Evolutionary conservation across 2,888 invertebrate species (phyloP), one percentile per base, ranked within the genome.

Genomic region (Deilephila porcellus): DNA sequence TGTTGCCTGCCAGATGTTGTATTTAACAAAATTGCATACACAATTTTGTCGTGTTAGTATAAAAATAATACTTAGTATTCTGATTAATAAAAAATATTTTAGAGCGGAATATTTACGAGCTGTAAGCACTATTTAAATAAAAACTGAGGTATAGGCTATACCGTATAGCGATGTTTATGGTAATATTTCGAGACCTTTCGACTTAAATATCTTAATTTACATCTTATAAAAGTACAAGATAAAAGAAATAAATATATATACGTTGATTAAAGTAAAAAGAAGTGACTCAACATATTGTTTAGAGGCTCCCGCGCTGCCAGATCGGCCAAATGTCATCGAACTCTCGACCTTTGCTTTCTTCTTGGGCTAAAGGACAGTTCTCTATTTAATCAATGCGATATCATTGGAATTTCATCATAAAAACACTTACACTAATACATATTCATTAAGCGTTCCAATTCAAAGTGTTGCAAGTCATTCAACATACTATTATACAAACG

Each of bases 271-370:
- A 73, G 62, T 71, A 85, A 83, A 84, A 80, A 81, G 78, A 84
- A 86, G 82, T 86, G 87, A 92, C 93, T 93, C 93, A 93, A 94
- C 94, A 88, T 91, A 89, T 90, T 87, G 80, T 83, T 88, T 91
- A 81, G 93, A 90, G 78, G 90, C 79, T 81, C 88, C 90, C 79
- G 87, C 86, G 81, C 81, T 83, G 84, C 85, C 84, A 82, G 79
- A 79, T 82, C 84, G 89, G 84, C 80, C 75, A 74, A 85, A 78
- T 76, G 84, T 81, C 77, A 85, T 78, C 73, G 88, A 78, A 79
- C 82, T 85, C 79, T 91, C 93, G 82, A 88, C 78, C 88, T 92
- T 93, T 79, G 82, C 82, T 86, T 92, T 93, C 92, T 94, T 94
- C 92, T 88, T 93, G 71, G 88, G 93, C 93, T 94, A 90, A 81